Evolutionary conservation across 2,888 invertebrate genomes (phyloP).

Genomic region (Celastrina argiolus): DNA sequence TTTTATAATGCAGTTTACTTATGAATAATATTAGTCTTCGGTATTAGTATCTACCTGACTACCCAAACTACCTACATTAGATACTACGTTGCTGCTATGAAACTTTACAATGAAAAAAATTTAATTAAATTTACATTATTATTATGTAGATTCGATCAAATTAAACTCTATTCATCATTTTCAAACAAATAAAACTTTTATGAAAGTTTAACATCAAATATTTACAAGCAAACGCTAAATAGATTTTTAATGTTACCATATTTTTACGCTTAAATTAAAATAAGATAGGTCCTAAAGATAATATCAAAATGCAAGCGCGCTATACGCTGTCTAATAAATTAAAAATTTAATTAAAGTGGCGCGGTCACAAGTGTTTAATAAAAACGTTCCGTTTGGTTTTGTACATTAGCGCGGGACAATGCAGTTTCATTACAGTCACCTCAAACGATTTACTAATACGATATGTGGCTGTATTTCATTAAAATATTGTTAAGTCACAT

Average conservation of each 20-base stretch:
- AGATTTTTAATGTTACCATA: not conserved
- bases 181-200: no score
- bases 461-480: not conserved
- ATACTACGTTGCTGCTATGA: no score
- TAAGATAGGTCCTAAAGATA: constrained; percentile 45
- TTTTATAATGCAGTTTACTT: no score
- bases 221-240: not conserved
- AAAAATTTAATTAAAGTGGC: constrained; percentile 69
- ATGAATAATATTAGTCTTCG: no score
- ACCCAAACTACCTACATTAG: no score
- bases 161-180: no score
- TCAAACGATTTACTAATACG: not conserved
- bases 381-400: constrained; percentile 35
- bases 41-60: no score
- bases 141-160: not conserved
- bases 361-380: constrained; percentile 63
- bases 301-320: constrained; percentile 49
- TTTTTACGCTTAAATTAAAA: constrained; percentile 30
- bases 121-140: no score
- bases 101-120: no score
- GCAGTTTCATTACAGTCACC: not conserved
- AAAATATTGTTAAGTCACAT: not conserved
- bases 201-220: not conserved
- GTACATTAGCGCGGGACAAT: not conserved
- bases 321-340: constrained; percentile 64